Evolutionary conservation across 2,888 invertebrate species (phyloP).

Genomic region (Lepetodrilus schrolli): DNA sequence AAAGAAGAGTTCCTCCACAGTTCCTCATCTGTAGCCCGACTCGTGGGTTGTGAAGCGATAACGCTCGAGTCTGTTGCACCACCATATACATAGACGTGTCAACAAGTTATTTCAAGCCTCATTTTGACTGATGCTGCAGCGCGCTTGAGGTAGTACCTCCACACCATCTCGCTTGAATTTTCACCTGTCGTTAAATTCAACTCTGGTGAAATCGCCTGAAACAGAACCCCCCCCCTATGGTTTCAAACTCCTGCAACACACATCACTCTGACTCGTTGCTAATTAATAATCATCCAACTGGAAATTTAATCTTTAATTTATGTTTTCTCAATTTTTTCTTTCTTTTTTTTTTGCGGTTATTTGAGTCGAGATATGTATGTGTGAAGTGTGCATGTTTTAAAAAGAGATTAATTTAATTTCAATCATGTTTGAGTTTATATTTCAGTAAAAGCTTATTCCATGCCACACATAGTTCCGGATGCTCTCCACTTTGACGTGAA

Average conservation of each 20-base stretch:
- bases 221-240: neutral
- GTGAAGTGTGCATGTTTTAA: neutral
- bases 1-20: neutral
- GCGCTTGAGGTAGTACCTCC: neutral
- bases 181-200: conserved; percentile 17
- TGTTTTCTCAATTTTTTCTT: neutral
- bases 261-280: neutral
- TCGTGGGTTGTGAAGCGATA: neutral
- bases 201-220: neutral
- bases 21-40: conserved; percentile 4
- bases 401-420: neutral
- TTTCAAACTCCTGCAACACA: neutral
- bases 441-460: neutral
- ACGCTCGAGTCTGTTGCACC: neutral
- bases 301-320: neutral
- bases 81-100: conserved; percentile 12
- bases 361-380: neutral
- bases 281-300: conserved; percentile 8
- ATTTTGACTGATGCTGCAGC: conserved; percentile 2
- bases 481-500: neutral
- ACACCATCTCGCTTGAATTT: conserved; percentile 8
- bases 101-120: conserved; percentile 20
- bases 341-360: neutral
- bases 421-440: neutral
- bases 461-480: conserved; percentile 14